A percentile compares a stretch with the other conserved stretches of the same genome.
Evolutionary conservation across 2,888 invertebrate species (phyloP).

Genomic region (Habrosyne pyritoides): DNA sequence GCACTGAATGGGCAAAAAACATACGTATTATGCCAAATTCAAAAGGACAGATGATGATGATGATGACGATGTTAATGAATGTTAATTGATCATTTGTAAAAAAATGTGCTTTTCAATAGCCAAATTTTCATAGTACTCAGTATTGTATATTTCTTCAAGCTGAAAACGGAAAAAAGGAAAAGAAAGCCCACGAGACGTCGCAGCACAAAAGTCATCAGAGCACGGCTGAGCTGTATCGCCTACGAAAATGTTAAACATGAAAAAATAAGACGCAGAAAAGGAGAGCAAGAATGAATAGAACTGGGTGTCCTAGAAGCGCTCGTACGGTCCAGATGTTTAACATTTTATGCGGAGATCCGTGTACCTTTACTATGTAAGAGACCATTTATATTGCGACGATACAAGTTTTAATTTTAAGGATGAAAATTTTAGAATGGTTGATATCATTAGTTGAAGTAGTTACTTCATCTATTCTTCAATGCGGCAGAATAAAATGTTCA

Average conservation of each 20-base stretch:
- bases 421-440: background rate
- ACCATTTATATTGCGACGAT: background rate
- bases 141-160: background rate
- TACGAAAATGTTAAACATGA: conserved; percentile 49
- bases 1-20: no score
- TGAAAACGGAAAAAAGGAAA: conserved; percentile 4
- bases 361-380: conserved; percentile 8
- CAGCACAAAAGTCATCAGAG: conserved; percentile 31
- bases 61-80: no score
- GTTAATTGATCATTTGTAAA: no score
- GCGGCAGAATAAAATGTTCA: no score
- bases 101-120: background rate
- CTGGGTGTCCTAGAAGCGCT: conserved; percentile 49
- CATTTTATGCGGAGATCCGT: conserved; percentile 48
- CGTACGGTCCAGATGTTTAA: conserved; percentile 56
- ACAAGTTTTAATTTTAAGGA: background rate
- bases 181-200: conserved; percentile 11
- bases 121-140: background rate
- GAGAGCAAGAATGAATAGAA: conserved; percentile 57
- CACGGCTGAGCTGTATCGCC: conserved; percentile 18
- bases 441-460: no score
- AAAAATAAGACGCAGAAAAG: conserved; percentile 45
- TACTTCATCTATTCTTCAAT: no score
- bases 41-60: no score
- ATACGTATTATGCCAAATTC: no score